Evolutionary conservation across 53 echinoderm and acorn worm genomes (phyloP), one percentile per base, ranked within the genome.

Genomic region (Hippasteria phrygiana): DNA sequence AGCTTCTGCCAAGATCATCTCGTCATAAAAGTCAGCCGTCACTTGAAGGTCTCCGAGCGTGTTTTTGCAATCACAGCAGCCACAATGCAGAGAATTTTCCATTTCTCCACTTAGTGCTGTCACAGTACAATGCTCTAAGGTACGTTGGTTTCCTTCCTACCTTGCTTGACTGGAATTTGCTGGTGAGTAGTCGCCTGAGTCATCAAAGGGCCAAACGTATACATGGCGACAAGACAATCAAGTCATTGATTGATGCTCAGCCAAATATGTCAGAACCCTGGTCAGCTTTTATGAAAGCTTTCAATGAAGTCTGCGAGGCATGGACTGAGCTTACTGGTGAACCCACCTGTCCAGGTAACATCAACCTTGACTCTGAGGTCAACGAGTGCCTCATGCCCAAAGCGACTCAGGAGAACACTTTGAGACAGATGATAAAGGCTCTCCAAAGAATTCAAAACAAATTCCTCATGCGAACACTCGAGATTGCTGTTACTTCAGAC

Each of bases 251-350:
- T 32, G 71, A 78, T 7, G 55, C 42, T 62, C 10, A 70, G 55
- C 38, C 70, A 69, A 55, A 71, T 40, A 43, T 80, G 51, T 48
- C 67, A 0, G 28, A 55, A 28, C 70, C 79, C 5, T 89, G 78
- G 70, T 39, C 8, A 9, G 74, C 83, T 10, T 90, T 90, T 59
- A 71, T 8, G 70, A 47, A 74, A 13, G 90, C 84, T 32, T 74
- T 71, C 81, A 90, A 90, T 39, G 1, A 74, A 0, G 75, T 90
- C 34, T 82, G 90, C 22, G 90, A 83, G 56, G 40, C 54, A 45
- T 90, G 90, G 90, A 73, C n/a, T 43, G 41, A 80, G 38, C 62
- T 90, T 11, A 84, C 84, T 20, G 90, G 84, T 55, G 59, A 65
- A 55, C 74, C 62, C 20, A 56, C 42, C 0, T 26, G 18, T 54